Evolutionary conservation across 2,113 vertebrate genomes (phyloP).

Genomic region (Podarcis muralis): DNA sequence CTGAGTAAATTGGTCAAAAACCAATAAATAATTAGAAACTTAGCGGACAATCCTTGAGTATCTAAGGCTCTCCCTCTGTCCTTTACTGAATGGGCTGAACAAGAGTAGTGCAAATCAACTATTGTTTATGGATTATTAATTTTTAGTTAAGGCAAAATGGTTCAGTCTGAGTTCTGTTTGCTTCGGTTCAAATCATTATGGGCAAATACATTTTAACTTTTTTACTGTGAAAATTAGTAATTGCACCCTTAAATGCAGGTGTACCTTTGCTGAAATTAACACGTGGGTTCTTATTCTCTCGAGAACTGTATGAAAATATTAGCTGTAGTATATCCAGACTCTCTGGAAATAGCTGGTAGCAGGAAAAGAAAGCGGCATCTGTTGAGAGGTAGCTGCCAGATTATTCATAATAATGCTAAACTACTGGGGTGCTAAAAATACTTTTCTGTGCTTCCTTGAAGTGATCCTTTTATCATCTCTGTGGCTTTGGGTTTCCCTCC

Average conservation of each 20-base stretch:
- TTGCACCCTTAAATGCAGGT: background rate
- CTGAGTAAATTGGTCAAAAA: background rate
- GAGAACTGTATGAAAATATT: background rate
- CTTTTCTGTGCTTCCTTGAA: slow-evolving; percentile 39
- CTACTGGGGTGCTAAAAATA: slow-evolving; percentile 54
- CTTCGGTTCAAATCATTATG: background rate
- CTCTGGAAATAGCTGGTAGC: fast-evolving
- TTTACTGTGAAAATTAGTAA: background rate
- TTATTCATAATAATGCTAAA: background rate
- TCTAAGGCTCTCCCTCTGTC: background rate
- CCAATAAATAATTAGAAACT: background rate
- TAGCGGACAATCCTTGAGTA: background rate
- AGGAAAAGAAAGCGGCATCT: background rate
- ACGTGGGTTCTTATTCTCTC: background rate
- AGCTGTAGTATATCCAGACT: background rate
- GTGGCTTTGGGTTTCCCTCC: slow-evolving; percentile 46
- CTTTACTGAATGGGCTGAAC: background rate
- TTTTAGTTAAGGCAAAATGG: background rate
- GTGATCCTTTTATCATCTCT: slow-evolving; percentile 42
- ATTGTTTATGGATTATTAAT: background rate
- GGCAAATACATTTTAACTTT: no score
- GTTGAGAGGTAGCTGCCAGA: background rate
- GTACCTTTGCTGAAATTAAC: background rate
- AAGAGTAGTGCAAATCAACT: background rate
- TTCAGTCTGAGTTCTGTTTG: background rate